phyloP scores from a whole-genome alignment of 2,797 vertebrate genomes.

The Linurgus olivaceus region DNA sequence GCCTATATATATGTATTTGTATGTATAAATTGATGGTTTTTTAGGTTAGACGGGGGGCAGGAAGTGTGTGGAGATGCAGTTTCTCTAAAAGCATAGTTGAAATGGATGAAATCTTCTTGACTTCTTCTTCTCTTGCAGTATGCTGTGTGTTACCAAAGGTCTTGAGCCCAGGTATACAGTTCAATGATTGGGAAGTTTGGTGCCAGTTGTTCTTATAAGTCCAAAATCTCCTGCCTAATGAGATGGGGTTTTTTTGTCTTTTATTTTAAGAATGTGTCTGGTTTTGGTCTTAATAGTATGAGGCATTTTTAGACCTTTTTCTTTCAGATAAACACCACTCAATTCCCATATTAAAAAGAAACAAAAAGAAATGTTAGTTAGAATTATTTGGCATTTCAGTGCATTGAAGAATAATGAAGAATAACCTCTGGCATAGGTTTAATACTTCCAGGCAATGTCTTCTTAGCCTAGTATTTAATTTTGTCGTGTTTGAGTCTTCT shows the following conservation, averaged over 20 bases:
- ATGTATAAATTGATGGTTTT: background rate
- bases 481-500: background rate
- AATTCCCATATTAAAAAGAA: background rate
- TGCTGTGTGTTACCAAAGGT: background rate
- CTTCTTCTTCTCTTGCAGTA: background rate
- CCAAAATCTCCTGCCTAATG: background rate
- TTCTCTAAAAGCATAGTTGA: background rate
- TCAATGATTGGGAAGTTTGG: background rate
- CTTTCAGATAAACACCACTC: background rate
- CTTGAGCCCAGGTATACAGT: background rate
- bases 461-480: background rate
- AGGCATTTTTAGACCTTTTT: background rate
- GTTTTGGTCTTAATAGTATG: background rate
- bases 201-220: background rate
- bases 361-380: background rate
- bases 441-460: background rate
- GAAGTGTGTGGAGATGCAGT: background rate
- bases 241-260: background rate
- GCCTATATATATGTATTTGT: fast-evolving
- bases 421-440: background rate
- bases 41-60: background rate
- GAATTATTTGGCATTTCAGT: background rate
- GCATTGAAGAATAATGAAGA: background rate
- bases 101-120: background rate
- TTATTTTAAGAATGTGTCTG: background rate